Conservation (phyloP, 2,113 vertebrate species). For the Tachysurus vachellii region DNA sequence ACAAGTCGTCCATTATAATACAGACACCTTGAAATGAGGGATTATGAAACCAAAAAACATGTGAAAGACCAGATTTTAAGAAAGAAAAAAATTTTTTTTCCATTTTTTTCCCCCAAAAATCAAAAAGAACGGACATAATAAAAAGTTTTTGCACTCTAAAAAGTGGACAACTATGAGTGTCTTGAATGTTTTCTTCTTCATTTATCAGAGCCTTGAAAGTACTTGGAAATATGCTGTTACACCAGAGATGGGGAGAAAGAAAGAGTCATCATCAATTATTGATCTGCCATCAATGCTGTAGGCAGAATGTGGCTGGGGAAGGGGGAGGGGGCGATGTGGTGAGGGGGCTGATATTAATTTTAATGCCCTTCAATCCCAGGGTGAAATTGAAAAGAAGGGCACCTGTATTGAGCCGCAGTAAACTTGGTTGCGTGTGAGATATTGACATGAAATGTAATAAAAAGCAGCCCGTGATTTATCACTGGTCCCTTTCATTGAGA, state of each 20-base stretch:
- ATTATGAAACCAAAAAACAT: constrained; percentile 11
- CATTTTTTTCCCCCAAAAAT: background rate
- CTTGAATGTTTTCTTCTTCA: constrained; percentile 27
- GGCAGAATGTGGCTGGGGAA: constrained; percentile 43
- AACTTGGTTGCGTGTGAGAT: constrained; percentile 56
- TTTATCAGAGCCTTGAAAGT: constrained; percentile 42
- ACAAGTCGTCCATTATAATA: constrained; percentile 14
- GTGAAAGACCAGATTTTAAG: constrained; percentile 4
- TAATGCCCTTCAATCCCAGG: constrained; percentile 54
- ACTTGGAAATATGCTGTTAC: constrained; percentile 38
- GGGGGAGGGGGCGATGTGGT: constrained; percentile 22
- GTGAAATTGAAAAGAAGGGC: constrained; percentile 49
- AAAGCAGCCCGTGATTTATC: constrained; percentile 57
- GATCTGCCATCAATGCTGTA: constrained; percentile 52
- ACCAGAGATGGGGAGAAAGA: constrained; percentile 42
- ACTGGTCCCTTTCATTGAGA: constrained; percentile 29
- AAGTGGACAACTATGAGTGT: constrained; percentile 13
- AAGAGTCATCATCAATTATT: constrained; percentile 58
- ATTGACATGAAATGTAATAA: constrained; percentile 61
- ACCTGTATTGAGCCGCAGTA: constrained; percentile 49
- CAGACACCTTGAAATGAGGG: background rate
- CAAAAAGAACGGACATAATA: background rate
- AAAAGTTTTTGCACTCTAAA: background rate
- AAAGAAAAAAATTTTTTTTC: background rate
- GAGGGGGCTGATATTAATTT: constrained; percentile 52